phyloP scores from a whole-genome alignment of 2,797 vertebrate genomes.

The Cirrhinus mrigala region DNA sequence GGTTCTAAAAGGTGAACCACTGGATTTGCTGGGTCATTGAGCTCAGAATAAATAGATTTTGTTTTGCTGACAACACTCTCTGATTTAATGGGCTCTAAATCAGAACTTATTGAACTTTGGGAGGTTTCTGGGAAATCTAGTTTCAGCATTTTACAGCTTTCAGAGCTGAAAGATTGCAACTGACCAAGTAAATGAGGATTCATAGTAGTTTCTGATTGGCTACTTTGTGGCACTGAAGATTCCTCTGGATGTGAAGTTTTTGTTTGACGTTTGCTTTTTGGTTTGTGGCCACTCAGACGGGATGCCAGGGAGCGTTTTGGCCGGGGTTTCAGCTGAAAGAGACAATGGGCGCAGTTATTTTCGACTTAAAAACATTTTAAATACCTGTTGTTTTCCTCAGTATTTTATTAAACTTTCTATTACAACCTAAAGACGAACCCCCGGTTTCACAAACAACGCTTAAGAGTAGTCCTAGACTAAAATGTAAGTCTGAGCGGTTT shows the following conservation, averaged over 20 bases:
- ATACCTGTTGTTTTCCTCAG: background rate
- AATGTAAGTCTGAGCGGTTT: no score
- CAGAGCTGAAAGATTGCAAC: background rate
- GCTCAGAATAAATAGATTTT: background rate
- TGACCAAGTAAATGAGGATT: background rate
- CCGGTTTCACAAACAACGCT: no score
- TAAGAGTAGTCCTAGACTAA: no score
- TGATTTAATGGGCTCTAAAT: background rate
- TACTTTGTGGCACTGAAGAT: background rate
- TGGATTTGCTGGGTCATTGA: background rate
- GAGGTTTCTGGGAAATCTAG: background rate
- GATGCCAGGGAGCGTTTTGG: constrained; percentile 72
- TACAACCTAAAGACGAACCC: background rate
- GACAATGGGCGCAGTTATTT: background rate
- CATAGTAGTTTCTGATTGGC: background rate
- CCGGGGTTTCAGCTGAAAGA: constrained; percentile 49
- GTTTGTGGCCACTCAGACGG: constrained; percentile 70
- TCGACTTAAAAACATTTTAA: background rate
- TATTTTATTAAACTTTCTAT: no score
- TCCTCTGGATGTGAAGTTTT: background rate
- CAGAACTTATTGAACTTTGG: background rate
- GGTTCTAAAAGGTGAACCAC: constrained; percentile 47
- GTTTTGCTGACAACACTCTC: background rate
- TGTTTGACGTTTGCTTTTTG: background rate
- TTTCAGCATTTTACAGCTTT: background rate